phyloP scores from a whole-genome alignment of 2,113 vertebrate genomes.

The Chaenocephalus aceratus region DNA sequence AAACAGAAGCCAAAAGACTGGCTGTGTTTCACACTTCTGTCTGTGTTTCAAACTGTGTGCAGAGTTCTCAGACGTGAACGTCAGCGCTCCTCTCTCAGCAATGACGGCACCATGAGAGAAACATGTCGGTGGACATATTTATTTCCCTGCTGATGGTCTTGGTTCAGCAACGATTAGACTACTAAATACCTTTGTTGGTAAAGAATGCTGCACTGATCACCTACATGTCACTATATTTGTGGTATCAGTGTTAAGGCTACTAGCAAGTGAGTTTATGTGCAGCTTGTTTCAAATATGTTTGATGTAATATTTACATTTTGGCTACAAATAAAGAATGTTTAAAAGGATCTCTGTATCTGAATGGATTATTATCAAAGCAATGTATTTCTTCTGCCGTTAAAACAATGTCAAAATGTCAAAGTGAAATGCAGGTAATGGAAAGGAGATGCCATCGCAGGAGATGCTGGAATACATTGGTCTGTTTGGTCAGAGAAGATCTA shows the following conservation, averaged over 20 bases:
- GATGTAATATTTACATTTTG: not conserved
- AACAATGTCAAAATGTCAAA: not conserved
- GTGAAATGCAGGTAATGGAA: slow-evolving; percentile 23
- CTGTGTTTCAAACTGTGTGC: not conserved
- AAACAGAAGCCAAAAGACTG: not conserved
- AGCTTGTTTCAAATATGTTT: not conserved
- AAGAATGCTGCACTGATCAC: not conserved
- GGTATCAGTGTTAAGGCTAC: not conserved
- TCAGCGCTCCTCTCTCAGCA: not conserved
- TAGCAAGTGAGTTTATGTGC: not conserved
- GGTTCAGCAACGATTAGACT: not conserved
- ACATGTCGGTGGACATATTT: slow-evolving; percentile 18
- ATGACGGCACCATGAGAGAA: not conserved
- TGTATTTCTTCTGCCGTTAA: not conserved
- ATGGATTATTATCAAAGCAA: too few relatives aligned
- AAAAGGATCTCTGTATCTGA: not conserved
- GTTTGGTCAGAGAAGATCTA: too few relatives aligned
- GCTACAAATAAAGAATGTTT: slow-evolving; percentile 24
- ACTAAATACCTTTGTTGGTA: not conserved
- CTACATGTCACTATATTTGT: not conserved
- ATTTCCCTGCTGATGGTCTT: not conserved
- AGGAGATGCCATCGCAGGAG: slow-evolving; percentile 55
- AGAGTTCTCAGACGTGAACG: not conserved
- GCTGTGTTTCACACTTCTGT: slow-evolving; percentile 10
- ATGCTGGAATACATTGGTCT: slow-evolving; percentile 87